Evolutionary conservation across 2,113 vertebrate genomes (phyloP).

Genomic region (Pitta sordida): DNA sequence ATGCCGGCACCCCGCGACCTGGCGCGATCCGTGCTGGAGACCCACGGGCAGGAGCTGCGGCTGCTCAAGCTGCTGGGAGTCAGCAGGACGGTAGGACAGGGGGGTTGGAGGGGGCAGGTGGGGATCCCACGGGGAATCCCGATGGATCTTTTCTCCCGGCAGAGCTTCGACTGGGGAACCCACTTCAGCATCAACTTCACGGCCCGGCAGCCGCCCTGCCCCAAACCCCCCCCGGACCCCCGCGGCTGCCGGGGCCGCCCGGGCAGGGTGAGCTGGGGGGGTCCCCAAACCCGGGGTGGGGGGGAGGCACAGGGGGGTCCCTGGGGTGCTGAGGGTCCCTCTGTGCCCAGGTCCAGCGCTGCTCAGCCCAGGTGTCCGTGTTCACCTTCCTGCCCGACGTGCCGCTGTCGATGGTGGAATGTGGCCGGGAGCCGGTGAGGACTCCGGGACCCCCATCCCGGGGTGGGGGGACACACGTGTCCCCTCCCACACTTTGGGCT

Average conservation of each 20-base stretch:
- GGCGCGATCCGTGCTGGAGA: not conserved
- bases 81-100: not conserved
- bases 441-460: fast-evolving
- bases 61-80: slow-evolving; percentile 31
- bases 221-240: not conserved
- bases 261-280: not conserved
- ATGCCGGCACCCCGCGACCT: not conserved
- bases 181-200: slow-evolving; percentile 63
- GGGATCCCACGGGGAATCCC: not conserved
- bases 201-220: slow-evolving; percentile 11
- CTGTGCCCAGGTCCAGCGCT: not conserved
- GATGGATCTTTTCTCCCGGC: not conserved
- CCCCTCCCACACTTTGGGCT: fast-evolving
- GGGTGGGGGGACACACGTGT: fast-evolving
- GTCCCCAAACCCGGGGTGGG: fast-evolving
- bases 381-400: slow-evolving; percentile 51
- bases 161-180: slow-evolving; percentile 34
- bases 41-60: slow-evolving; percentile 30
- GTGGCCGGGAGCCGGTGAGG: slow-evolving; percentile 1
- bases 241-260: not conserved
- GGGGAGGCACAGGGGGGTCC: not conserved
- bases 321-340: not conserved
- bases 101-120: fast-evolving
- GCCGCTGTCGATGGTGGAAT: slow-evolving; percentile 51
- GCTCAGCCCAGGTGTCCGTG: slow-evolving; percentile 39